A percentile compares a stretch with the other conserved stretches of the same genome.
Evolutionary conservation across 2,797 vertebrate species (phyloP).

Genomic region (Alauda arvensis): DNA sequence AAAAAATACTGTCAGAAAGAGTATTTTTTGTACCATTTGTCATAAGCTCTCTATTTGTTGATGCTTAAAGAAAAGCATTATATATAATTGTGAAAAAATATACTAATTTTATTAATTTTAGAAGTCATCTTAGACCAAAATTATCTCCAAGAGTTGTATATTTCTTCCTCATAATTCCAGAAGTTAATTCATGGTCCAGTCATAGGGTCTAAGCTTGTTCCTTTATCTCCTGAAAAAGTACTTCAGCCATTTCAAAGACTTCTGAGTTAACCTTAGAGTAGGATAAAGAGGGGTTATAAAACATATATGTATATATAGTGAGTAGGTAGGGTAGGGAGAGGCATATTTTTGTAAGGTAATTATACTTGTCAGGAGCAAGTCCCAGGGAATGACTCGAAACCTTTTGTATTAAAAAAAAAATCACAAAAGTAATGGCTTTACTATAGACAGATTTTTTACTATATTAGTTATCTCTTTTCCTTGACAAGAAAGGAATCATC

Average conservation of each 20-base stretch:
- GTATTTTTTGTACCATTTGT: not conserved
- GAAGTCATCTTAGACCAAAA: not conserved
- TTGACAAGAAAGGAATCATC: not conserved
- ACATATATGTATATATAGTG: not conserved
- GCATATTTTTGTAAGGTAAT: not conserved
- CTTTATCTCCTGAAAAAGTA: not conserved
- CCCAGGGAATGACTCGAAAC: not conserved
- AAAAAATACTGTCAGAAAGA: not conserved
- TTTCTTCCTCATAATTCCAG: not conserved
- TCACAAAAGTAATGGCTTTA: not conserved
- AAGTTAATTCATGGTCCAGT: not conserved
- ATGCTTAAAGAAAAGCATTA: not conserved
- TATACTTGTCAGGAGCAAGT: not conserved
- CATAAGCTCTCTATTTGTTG: not conserved
- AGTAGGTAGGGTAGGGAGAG: not conserved
- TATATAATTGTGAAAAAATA: not conserved
- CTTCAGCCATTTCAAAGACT: not conserved
- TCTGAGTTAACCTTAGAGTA: not conserved
- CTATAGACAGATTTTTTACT: not conserved
- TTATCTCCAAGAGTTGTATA: not conserved
- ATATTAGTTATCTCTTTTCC: not conserved
- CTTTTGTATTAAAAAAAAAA: not conserved
- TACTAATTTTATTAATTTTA: not conserved
- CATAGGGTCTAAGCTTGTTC: not conserved
- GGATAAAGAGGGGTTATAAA: not conserved